phyloP scores from a whole-genome alignment of 2,888 invertebrate genomes.

The Agrenia bidenticulata region DNA sequence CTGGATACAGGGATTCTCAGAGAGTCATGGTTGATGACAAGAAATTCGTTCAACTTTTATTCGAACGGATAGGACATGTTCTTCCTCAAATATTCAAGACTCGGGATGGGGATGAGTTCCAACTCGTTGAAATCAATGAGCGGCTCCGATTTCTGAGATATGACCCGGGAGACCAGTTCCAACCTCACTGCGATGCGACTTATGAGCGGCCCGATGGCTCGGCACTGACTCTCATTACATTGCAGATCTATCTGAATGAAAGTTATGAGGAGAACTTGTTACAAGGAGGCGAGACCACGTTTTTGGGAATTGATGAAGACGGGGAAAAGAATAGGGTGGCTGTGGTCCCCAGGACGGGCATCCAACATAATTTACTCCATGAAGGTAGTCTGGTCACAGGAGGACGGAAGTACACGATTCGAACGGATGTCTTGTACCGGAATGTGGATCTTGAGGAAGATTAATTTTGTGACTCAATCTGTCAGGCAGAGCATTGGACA shows the following conservation, averaged over 20 bases:
- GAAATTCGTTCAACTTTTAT: slow-evolving; percentile 28
- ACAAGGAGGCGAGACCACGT: slow-evolving; percentile 40
- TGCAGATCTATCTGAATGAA: slow-evolving; percentile 41
- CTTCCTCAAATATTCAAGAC: slow-evolving; percentile 21
- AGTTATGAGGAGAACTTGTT: slow-evolving; percentile 10
- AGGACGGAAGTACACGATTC: slow-evolving; percentile 40
- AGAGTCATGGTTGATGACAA: slow-evolving; percentile 37
- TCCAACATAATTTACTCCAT: slow-evolving; percentile 38
- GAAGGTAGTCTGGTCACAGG: slow-evolving; percentile 39
- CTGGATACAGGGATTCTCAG: slow-evolving; percentile 26
- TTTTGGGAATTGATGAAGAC: slow-evolving; percentile 5
- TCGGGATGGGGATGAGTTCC: neutral
- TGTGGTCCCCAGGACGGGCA: slow-evolving; percentile 35
- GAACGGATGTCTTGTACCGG: slow-evolving; percentile 40
- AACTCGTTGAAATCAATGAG: slow-evolving; percentile 34
- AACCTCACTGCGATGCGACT: slow-evolving; percentile 26
- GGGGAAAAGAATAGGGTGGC: slow-evolving; percentile 16
- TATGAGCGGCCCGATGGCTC: slow-evolving; percentile 23
- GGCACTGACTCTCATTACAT: slow-evolving; percentile 29
- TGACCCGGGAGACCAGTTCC: slow-evolving; percentile 25
- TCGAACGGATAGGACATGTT: slow-evolving; percentile 23
- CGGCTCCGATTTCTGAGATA: slow-evolving; percentile 35
- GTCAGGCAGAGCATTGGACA: neutral
- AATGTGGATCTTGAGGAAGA: slow-evolving; percentile 6
- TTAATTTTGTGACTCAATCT: neutral